Evolutionary conservation across 2,888 invertebrate genomes (phyloP).

Genomic region (Conistra vaccinii): DNA sequence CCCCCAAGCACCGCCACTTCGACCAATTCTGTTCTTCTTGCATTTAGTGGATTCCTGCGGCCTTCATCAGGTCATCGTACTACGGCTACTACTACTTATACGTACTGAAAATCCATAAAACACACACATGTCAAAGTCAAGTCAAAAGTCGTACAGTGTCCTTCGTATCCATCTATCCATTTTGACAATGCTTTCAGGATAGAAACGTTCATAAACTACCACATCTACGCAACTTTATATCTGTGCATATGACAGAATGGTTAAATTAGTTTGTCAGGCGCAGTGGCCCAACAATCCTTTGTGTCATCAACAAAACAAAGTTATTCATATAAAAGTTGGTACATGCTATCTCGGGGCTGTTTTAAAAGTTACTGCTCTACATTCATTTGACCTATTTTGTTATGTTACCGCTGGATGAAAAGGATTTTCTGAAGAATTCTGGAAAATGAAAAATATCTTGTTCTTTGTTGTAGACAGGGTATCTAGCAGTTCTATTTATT

Average conservation of each 20-base stretch:
- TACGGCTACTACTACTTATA: too few species aligned
- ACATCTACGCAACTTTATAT: constrained; percentile 40
- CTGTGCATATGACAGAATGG: constrained; percentile 53
- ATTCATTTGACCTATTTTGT: constrained; percentile 64
- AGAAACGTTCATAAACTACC: not conserved
- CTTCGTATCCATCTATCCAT: too few species aligned
- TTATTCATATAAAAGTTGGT: constrained; percentile 68
- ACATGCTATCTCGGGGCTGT: constrained; percentile 62
- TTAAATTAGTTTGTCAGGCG: constrained; percentile 70
- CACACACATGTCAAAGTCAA: too few species aligned
- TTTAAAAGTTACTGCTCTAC: constrained; percentile 64
- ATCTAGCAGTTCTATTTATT: constrained; percentile 4
- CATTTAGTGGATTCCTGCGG: too few species aligned
- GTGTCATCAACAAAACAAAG: constrained; percentile 72
- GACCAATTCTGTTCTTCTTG: too few species aligned
- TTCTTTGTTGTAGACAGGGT: constrained; percentile 25
- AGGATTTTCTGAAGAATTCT: constrained; percentile 53
- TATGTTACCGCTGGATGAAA: constrained; percentile 36
- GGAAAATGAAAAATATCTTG: constrained; percentile 40
- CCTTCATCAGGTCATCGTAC: too few species aligned
- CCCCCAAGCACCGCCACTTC: too few species aligned
- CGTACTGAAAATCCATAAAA: too few species aligned
- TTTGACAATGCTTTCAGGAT: too few species aligned
- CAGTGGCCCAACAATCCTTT: constrained; percentile 69
- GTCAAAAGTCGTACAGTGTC: too few species aligned